Base-by-base conservation (phyloP, 1,140 invertebrate species). In the Caenorhabditis brenneri region DNA sequence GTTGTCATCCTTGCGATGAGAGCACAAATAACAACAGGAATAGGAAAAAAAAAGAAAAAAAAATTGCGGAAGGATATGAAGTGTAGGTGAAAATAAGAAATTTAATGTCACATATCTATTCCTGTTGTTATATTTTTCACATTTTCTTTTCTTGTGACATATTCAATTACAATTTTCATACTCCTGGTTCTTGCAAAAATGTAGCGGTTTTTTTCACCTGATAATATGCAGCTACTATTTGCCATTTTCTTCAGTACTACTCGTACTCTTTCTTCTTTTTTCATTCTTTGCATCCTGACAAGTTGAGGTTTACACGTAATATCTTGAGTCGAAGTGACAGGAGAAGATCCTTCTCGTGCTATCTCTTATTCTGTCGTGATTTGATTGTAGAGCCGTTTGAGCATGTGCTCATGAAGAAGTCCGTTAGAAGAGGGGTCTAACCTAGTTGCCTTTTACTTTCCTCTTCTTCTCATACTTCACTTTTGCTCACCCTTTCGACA, bases 401-500 rank as follows among this genome's bases (percentile, higher is more conserved):
- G 36, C 65, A 74, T 74, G 65, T 74, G 65, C 65, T 74, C 65
- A 42, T 74, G 65, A 42, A 42, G 65, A 74, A 74, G 65, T 74
- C 65, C 65, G 65, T 46, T 42, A 74, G 36, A 27, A 74, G 36
- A 74, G 19, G 65, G 29, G 36, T 46, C 33, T 74, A 74, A 74
- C 65, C 36, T 74, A 74, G 65, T 74, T 74, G 65, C 65, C 36
- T 74, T 74, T 74, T 74, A 65, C 65, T 74, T 46, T 74, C 36
- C 36, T 74, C n/a, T 24, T 31, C 65, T 42, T 74, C 33, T 46
- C 36, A 42, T 31, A 74, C 65, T 74, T 74, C 58, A 65, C 58
- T 65, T 65, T 74, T 74, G 36, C 65, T 74, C 53, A 24, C 53
- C 36, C 65, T 42, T 74, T 31, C 22, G 65, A 27, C 65, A 74